Evolutionary conservation across 2,888 invertebrate genomes (phyloP).

Genomic region (Ormyrus labotus): DNA sequence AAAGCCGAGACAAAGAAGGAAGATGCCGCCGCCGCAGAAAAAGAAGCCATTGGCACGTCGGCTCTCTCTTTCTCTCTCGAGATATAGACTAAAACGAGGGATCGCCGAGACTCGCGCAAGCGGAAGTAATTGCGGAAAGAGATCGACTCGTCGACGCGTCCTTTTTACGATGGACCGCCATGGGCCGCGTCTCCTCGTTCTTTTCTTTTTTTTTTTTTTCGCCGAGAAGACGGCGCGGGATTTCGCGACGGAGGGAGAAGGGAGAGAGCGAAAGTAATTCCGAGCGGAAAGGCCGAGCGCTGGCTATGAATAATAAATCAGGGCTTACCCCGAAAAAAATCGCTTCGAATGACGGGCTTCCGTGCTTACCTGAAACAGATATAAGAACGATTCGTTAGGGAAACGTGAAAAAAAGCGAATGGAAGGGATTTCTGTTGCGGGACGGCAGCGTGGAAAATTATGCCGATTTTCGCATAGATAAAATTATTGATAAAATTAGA

Average conservation of each 20-base stretch:
- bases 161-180: slow-evolving; percentile 55
- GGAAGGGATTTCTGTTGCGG: too few species aligned
- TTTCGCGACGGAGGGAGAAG: not conserved
- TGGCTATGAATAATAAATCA: slow-evolving; percentile 50
- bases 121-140: slow-evolving; percentile 68
- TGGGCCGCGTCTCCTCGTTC: too few species aligned
- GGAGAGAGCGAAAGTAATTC: slow-evolving; percentile 30
- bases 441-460: too few species aligned
- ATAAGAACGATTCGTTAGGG: slow-evolving; percentile 17
- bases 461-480: too few species aligned
- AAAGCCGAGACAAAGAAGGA: too few species aligned
- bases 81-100: slow-evolving; percentile 54
- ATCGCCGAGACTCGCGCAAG: slow-evolving; percentile 59
- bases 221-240: not conserved
- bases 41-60: slow-evolving; percentile 46
- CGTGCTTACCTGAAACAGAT: slow-evolving; percentile 19
- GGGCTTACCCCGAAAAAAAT: slow-evolving; percentile 42
- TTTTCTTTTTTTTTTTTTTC: not conserved
- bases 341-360: not conserved
- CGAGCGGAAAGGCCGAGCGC: slow-evolving; percentile 4
- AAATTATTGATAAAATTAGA: too few species aligned
- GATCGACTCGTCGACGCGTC: slow-evolving; percentile 60
- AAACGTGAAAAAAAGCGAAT: not conserved
- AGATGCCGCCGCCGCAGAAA: too few species aligned
- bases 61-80: not conserved